Evolutionary conservation across 2,888 invertebrate genomes (phyloP), one percentile per base, ranked within the genome.

Genomic region (Autographa pulchrina): DNA sequence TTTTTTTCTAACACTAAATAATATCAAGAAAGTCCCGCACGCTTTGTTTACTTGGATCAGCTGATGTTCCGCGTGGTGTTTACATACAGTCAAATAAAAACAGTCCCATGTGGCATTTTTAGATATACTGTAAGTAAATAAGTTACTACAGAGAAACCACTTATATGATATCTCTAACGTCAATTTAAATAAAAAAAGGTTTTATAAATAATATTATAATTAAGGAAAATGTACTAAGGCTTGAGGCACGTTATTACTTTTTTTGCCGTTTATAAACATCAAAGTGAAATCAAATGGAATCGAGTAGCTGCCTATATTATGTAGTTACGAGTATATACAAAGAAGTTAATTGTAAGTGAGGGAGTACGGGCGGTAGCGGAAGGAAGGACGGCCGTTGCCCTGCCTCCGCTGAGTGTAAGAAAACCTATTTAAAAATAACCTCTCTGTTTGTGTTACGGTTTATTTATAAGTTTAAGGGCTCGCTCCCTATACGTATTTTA

Each of bases 11-110:
- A 72, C 70, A 52, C 80, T 65, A 72, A 74, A 58, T 70, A 58
- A 52, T 70, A 73, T 78, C 77, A 75, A 82, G 83, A 84, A 83
- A 88, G 86, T 85, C 76, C 75, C 85, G 78, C 79, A 77, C 75
- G 89, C 85, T 88, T 91, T 93, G 92, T 94, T 94, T 93, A 94
- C 93, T 87, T 80, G 80, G 84, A 93, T 92, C 94, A 94, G 94
- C 94, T 94, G 94, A 92, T 92, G 85, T 85, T 80, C 82, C 83
- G 87, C 87, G 86, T 84, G 78, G 78, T 88, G 83, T 85, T 88
- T 87, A 81, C 81, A 70, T 83, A 75, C 75, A 43, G 64, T 71
- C 75, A 74, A 75, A 83, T 82, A 77, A 75, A 74, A 76, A 75
- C 70, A 52, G 63, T 62, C 48, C 67, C 72, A 70, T 73, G 73